A percentile compares a stretch with the other conserved stretches of the same genome.
These are phyloP conservation scores for Germaria angustata DNA, from an alignment of 2,888 invertebrate genomes.

Conservation along the genomic window DNA sequence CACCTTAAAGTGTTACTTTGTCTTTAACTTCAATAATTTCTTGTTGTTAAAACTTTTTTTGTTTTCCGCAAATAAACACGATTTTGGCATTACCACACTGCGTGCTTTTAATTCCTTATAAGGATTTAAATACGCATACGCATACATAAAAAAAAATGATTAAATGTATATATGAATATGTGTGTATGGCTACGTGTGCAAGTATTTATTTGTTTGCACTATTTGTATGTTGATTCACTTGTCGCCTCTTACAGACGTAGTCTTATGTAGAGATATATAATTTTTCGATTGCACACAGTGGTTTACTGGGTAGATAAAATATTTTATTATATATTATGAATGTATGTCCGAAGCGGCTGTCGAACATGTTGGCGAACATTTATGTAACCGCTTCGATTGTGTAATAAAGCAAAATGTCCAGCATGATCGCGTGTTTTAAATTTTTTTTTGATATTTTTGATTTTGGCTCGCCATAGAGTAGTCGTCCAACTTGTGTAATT, in stretches of 20 bases:
- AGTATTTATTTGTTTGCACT: constrained; percentile 50
- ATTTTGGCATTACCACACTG: constrained; percentile 65
- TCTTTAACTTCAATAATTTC: constrained; percentile 16
- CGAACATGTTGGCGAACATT: too few relatives aligned
- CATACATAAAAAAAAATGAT: too few relatives aligned
- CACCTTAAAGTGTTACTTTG: constrained; percentile 30
- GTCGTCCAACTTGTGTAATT: too few relatives aligned
- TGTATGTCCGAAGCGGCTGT: too few relatives aligned
- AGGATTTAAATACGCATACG: constrained; percentile 31
- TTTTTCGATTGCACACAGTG: not conserved
- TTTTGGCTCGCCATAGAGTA: too few relatives aligned
- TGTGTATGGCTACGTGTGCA: not conserved
- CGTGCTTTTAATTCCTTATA: constrained; percentile 63
- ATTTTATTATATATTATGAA: too few relatives aligned
- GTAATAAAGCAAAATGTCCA: too few relatives aligned
- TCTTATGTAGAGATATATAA: constrained; percentile 53
- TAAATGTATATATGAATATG: not conserved
- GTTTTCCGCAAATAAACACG: constrained; percentile 50
- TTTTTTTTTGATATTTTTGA: too few relatives aligned
- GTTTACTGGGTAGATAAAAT: not conserved
- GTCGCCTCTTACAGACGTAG: constrained; percentile 39
- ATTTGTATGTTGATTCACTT: constrained; percentile 55
- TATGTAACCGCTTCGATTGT: too few relatives aligned
- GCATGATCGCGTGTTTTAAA: too few relatives aligned
- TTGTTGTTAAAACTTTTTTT: constrained; percentile 16